phyloP scores from a whole-genome alignment of 1,140 invertebrate species.

The Caenorhabditis remanei region DNA sequence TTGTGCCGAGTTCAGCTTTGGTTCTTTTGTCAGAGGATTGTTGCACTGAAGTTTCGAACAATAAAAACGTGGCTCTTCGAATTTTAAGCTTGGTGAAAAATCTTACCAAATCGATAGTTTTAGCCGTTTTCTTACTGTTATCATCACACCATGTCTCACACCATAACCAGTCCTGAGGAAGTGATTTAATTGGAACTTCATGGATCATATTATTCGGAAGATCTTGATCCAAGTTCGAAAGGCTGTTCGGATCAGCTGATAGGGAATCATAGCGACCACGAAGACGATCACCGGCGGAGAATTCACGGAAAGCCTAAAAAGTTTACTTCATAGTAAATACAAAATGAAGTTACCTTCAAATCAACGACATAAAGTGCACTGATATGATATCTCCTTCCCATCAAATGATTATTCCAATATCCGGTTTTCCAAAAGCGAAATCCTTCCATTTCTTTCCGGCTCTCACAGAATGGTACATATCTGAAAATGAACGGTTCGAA shows the following conservation, averaged over 20 bases:
- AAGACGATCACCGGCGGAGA: slow-evolving; percentile 96
- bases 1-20: slow-evolving; percentile 94
- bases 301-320: slow-evolving; percentile 91
- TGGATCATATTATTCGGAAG: slow-evolving; percentile 99
- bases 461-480: slow-evolving; percentile 99
- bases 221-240: slow-evolving; percentile 94
- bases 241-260: slow-evolving; percentile 95
- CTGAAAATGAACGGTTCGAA: slow-evolving; percentile 76
- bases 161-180: slow-evolving; percentile 99
- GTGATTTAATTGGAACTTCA: slow-evolving; percentile 93
- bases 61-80: too few relatives aligned
- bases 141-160: slow-evolving; percentile 99
- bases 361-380: slow-evolving; percentile 98
- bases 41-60: slow-evolving; percentile 86
- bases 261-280: slow-evolving; percentile 94
- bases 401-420: slow-evolving; percentile 97
- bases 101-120: slow-evolving; percentile 93
- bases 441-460: slow-evolving; percentile 97
- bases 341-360: slow-evolving; percentile 81
- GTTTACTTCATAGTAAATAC: too few relatives aligned
- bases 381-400: slow-evolving; percentile 94
- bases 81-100: not conserved
- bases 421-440: slow-evolving; percentile 98
- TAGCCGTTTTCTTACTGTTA: slow-evolving; percentile 88
- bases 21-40: slow-evolving; percentile 98